Evolutionary conservation across 2,113 vertebrate genomes (phyloP).

Genomic region (Pao palembangensis): DNA sequence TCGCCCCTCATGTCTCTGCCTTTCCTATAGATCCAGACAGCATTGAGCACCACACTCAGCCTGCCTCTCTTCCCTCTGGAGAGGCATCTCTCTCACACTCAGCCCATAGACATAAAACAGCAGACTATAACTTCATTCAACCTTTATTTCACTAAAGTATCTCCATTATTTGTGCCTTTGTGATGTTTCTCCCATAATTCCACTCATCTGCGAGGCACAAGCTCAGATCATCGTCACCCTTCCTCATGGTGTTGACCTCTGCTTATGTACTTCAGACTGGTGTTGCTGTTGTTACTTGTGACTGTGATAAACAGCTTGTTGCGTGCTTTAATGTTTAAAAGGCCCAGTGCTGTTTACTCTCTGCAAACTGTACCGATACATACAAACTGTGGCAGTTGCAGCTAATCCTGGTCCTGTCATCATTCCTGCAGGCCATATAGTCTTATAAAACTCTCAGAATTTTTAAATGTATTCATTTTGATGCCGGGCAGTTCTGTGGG

Average conservation of each 20-base stretch:
- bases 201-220: constrained; percentile 1
- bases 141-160: too few relatives aligned
- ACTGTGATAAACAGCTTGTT: constrained; percentile 70
- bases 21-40: constrained; percentile 40
- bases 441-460: too few relatives aligned
- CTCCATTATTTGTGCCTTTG: too few relatives aligned
- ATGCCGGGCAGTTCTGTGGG: too few relatives aligned
- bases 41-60: constrained; percentile 38
- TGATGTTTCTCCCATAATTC: too few relatives aligned
- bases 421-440: too few relatives aligned
- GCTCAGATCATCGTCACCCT: constrained; percentile 20
- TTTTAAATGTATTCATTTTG: too few relatives aligned
- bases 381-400: constrained; percentile 63
- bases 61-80: constrained; percentile 23
- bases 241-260: background rate
- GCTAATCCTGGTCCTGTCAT: constrained; percentile 25
- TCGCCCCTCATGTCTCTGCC: constrained; percentile 29
- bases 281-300: constrained; percentile 45
- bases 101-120: background rate
- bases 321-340: constrained; percentile 72
- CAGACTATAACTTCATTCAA: too few relatives aligned
- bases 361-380: constrained; percentile 72
- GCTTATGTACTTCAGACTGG: background rate
- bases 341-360: constrained; percentile 80
- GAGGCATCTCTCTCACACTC: constrained; percentile 26